Percentiles rank a stretch among this genome's conserved stretches.
These are phyloP conservation scores for Netelia fuscicornis DNA, from an alignment of 2,888 invertebrate genomes.

Conservation along the genomic window DNA sequence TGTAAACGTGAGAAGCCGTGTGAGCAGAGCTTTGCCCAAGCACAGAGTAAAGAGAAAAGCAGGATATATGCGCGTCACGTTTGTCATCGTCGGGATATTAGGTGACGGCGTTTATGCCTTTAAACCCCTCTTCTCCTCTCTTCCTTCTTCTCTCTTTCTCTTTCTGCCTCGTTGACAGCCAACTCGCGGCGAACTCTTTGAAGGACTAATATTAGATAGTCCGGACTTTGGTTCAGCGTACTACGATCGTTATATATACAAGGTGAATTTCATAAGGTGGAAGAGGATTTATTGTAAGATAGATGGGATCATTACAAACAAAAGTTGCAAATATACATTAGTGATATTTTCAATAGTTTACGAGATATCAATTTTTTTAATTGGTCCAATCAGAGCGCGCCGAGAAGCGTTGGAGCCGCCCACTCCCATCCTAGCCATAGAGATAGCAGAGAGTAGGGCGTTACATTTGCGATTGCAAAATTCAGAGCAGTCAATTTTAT, in stretches of 20 bases:
- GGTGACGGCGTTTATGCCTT: slow-evolving; percentile 77
- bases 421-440: too few relatives aligned
- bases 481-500: too few relatives aligned
- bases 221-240: slow-evolving; percentile 58
- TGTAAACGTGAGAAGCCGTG: slow-evolving; percentile 50
- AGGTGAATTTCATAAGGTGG: too few relatives aligned
- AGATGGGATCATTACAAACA: too few relatives aligned
- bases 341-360: too few relatives aligned
- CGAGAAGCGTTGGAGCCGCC: too few relatives aligned
- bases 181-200: slow-evolving; percentile 68
- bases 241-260: slow-evolving; percentile 47
- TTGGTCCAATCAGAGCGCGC: too few relatives aligned
- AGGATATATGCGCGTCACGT: slow-evolving; percentile 74
- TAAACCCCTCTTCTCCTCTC: slow-evolving; percentile 57
- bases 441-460: too few relatives aligned
- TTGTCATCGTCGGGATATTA: slow-evolving; percentile 80
- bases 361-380: too few relatives aligned
- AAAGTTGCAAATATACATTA: too few relatives aligned
- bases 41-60: slow-evolving; percentile 68
- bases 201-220: slow-evolving; percentile 73
- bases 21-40: slow-evolving; percentile 43
- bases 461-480: too few relatives aligned
- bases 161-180: slow-evolving; percentile 67
- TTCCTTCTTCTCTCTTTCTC: slow-evolving; percentile 68
- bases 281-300: not conserved